A percentile compares a stretch with the other conserved stretches of the same genome.
Evolutionary conservation across 2,888 invertebrate species (phyloP).

Genomic region (Neria commutata): DNA sequence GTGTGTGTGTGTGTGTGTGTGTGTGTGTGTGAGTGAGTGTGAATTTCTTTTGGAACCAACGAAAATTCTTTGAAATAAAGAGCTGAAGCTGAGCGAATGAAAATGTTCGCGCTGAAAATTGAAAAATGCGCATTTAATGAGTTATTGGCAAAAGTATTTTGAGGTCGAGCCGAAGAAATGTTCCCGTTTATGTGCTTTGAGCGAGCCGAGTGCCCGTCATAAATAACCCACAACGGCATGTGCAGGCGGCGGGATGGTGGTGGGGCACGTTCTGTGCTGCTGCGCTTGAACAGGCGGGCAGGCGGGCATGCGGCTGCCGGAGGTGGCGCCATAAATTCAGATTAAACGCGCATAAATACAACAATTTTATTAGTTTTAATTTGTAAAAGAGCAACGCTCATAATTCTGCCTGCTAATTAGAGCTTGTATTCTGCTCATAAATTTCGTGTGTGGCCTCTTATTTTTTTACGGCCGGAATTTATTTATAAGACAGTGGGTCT

Average conservation of each 20-base stretch:
- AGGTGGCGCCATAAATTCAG: background rate
- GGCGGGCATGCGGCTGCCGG: background rate
- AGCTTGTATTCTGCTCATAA: background rate
- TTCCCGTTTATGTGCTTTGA: background rate
- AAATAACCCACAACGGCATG: too few species aligned
- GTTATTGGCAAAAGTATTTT: conserved; percentile 2
- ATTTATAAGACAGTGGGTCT: too few species aligned
- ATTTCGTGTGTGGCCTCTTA: background rate
- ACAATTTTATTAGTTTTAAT: background rate
- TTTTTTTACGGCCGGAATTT: too few species aligned
- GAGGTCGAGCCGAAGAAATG: background rate
- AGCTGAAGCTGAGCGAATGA: too few species aligned
- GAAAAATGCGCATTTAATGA: conserved; percentile 1
- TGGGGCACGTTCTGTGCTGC: background rate
- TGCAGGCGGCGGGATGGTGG: too few species aligned
- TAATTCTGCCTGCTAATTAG: background rate
- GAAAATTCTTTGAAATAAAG: too few species aligned
- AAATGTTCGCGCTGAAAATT: background rate
- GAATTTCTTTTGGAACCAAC: too few species aligned
- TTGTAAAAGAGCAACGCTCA: background rate
- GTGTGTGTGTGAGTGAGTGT: too few species aligned
- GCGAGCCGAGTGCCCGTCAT: background rate
- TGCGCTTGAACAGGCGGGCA: background rate
- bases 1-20: too few species aligned
- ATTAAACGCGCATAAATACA: background rate